These are phyloP conservation scores for Mormyrus iriodes DNA, from an alignment of 2,113 vertebrate genomes.

Conservation along the genomic window DNA sequence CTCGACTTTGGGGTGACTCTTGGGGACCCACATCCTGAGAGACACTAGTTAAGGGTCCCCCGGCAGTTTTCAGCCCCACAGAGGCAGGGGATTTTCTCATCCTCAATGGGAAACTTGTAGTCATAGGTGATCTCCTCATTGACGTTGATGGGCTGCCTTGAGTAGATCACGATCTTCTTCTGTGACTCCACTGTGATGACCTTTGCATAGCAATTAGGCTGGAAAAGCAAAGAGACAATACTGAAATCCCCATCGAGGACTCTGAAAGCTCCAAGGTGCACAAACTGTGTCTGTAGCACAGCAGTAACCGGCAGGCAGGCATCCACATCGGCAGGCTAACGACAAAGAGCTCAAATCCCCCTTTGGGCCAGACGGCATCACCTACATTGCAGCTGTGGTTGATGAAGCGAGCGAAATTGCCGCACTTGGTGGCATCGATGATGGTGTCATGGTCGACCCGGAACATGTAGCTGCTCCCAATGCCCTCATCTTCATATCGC, in stretches of 20 bases:
- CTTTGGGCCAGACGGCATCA: conserved; percentile 10
- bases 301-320: background rate
- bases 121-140: conserved; percentile 97
- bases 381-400: conserved; percentile 99
- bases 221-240: conserved; percentile 33
- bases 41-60: conserved; percentile 83
- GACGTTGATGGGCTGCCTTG: conserved; percentile 84
- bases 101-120: conserved; percentile 98
- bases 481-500: conserved; percentile 87
- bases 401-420: conserved; percentile 91
- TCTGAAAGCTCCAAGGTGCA: no score
- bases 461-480: conserved; percentile 98
- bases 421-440: conserved; percentile 92
- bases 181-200: conserved; percentile 92
- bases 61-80: conserved; percentile 90
- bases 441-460: conserved; percentile 91
- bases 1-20: background rate
- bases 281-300: background rate
- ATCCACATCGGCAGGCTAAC: background rate
- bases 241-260: background rate
- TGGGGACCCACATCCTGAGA: background rate
- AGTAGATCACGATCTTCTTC: conserved; percentile 99
- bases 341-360: background rate
- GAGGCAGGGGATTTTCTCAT: conserved; percentile 95
- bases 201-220: conserved; percentile 99